phyloP scores from a whole-genome alignment of 1,140 invertebrate genomes.

The Bombus terrestris region DNA sequence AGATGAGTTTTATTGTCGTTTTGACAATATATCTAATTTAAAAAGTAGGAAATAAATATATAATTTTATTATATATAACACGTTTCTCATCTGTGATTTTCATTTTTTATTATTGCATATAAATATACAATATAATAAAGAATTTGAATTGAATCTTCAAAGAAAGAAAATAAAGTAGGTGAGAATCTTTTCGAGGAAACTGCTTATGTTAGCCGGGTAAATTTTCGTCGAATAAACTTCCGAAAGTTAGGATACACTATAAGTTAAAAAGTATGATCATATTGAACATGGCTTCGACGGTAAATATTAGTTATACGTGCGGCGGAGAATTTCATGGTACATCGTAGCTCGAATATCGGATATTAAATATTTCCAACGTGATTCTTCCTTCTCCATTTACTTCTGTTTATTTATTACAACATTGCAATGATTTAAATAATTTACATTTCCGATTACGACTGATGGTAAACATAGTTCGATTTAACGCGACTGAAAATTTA shows the following conservation, averaged over 20 bases:
- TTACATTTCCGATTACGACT: neutral
- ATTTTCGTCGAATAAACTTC: neutral
- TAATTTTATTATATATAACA: too few species aligned
- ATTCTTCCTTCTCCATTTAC: neutral
- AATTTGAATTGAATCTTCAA: neutral
- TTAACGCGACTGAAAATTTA: neutral
- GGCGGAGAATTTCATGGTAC: neutral
- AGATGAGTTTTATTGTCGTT: too few species aligned
- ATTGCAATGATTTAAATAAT: neutral
- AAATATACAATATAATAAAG: neutral
- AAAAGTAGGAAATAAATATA: too few species aligned
- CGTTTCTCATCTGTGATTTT: too few species aligned
- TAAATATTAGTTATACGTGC: slow-evolving; percentile 2
- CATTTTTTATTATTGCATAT: neutral
- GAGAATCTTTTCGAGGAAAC: neutral
- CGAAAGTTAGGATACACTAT: neutral
- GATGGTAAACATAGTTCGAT: neutral
- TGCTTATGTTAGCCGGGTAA: neutral
- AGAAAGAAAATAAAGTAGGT: neutral
- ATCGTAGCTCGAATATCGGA: neutral
- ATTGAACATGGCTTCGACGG: neutral
- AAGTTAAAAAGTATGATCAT: neutral
- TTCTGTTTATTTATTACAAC: neutral
- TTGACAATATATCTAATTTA: too few species aligned
- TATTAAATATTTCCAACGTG: slow-evolving; percentile 13